phyloP scores from a whole-genome alignment of 2,797 vertebrate species.

The Ptychadena robeensis region DNA sequence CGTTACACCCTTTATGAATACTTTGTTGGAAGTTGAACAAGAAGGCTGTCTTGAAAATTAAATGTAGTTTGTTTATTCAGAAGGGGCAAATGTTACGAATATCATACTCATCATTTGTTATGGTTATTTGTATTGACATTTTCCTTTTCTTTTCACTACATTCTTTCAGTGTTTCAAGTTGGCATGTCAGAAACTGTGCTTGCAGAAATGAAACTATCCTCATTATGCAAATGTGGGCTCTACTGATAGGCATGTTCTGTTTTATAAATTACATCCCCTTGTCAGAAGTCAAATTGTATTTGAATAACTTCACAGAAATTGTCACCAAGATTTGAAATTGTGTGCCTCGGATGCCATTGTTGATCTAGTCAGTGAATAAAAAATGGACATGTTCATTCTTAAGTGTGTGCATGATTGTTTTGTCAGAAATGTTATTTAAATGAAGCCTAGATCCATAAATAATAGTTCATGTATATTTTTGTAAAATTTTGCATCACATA shows the following conservation, averaged over 20 bases:
- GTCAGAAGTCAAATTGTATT: slow-evolving; percentile 97
- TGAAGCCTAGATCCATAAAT: slow-evolving; percentile 81
- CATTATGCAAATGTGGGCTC: slow-evolving; percentile 92
- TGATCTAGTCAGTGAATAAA: slow-evolving; percentile 87
- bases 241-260: slow-evolving; percentile 92
- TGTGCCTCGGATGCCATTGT: slow-evolving; percentile 82
- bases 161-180: slow-evolving; percentile 79
- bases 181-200: slow-evolving; percentile 89
- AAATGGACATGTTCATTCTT: slow-evolving; percentile 86
- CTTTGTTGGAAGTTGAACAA: slow-evolving; percentile 71
- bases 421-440: slow-evolving; percentile 92
- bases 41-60: slow-evolving; percentile 72
- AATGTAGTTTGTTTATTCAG: slow-evolving; percentile 79
- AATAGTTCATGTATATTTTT: slow-evolving; percentile 83
- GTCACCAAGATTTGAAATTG: slow-evolving; percentile 91
- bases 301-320: slow-evolving; percentile 92
- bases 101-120: slow-evolving; percentile 79
- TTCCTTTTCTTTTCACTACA: slow-evolving; percentile 72
- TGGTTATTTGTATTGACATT: slow-evolving; percentile 82
- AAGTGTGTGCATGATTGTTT: slow-evolving; percentile 82
- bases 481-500: slow-evolving; percentile 80
- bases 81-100: slow-evolving; percentile 77
- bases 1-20: slow-evolving; percentile 72
- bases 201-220: slow-evolving; percentile 89
- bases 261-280: slow-evolving; percentile 94